Conservation (phyloP, 2,797 vertebrate genomes). For the Myotis planiceps region DNA sequence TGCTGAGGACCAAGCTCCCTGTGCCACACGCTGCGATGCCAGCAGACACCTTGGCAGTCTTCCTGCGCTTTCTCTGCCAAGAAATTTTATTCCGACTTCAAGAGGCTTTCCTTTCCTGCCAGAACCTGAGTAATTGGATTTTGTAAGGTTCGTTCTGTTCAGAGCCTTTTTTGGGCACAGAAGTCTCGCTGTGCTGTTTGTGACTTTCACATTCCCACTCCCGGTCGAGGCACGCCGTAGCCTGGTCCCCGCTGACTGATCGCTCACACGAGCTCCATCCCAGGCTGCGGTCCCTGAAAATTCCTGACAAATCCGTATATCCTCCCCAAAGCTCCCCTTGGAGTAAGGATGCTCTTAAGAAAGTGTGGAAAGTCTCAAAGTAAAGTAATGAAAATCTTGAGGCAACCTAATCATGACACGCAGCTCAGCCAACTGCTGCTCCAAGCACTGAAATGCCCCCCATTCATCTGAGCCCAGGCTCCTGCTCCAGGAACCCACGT, state of each 20-base stretch:
- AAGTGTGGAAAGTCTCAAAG: background rate
- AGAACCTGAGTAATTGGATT: slow-evolving; percentile 76
- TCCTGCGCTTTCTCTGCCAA: slow-evolving; percentile 78
- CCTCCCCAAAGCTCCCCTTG: background rate
- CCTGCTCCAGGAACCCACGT: background rate
- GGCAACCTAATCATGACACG: background rate
- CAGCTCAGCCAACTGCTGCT: background rate
- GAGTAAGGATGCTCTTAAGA: background rate
- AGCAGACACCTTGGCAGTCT: slow-evolving; percentile 71
- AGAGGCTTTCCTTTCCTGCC: slow-evolving; percentile 76
- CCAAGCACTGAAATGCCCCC: background rate
- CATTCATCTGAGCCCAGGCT: background rate
- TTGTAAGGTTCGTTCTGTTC: slow-evolving; percentile 79
- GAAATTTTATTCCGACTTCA: slow-evolving; percentile 80
- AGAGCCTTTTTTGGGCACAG: slow-evolving; percentile 87
- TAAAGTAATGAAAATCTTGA: background rate
- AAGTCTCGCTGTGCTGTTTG: slow-evolving; percentile 63
- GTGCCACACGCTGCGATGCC: background rate
- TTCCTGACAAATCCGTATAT: background rate
- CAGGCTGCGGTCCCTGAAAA: background rate
- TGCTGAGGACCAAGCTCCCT: rapidly evolving
- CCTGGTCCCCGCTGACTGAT: slow-evolving; percentile 1
- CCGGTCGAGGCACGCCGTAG: background rate
- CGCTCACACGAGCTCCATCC: background rate
- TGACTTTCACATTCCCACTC: background rate